Base-by-base conservation (phyloP, 2,888 invertebrate species). In the Tetrapedia diversipes region DNA sequence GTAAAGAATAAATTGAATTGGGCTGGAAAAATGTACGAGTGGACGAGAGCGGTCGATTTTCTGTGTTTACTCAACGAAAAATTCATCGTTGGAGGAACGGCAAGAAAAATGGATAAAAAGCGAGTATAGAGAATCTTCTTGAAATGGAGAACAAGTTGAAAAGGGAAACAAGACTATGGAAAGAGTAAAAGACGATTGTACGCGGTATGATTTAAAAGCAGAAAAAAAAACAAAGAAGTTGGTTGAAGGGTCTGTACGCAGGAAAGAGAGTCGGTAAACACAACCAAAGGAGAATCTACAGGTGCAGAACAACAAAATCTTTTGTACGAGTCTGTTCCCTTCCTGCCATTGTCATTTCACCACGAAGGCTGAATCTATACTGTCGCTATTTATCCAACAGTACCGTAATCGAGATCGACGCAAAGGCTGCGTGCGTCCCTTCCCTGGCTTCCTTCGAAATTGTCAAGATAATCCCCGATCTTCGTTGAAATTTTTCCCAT, bases 391-490 rank as follows among this genome's bases (percentile, higher is more conserved):
- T 78, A 65, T 63, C 43, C 63, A 43, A 34, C 10, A 39, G 47
- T 19, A 27, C 22, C 68, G 27, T 49, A 53, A 67, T 60, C 56
- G 47, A 32, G 60, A 68, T 71, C 59, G n/a, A n/a, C n/a, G 67
- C 27, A 29, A 49, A 45, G 45, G 69, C n/a, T n/a, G n/a, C n/a
- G 64, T 57, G 39, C 63, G 49, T 49, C 41, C 60, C 49, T 56
- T 61, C 51, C 43, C 45, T 61, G 51, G 49, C 59, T 37, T 43
- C 64, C 10, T 19, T 14, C 19, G 49, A 69, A 79, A 73, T 79
- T 79, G 72, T 43, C 66, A 64, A 72, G 68, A 73, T 79, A 77
- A 79, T 70, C 73, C n/a, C 64, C 56, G 32, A 61, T 34, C 53
- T n/a, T 34, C 56, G 27, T 53, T 45, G 65, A 63, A 69, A 72